Conservation (phyloP, 2,888 invertebrate species). For the Rhagonycha fulva region DNA sequence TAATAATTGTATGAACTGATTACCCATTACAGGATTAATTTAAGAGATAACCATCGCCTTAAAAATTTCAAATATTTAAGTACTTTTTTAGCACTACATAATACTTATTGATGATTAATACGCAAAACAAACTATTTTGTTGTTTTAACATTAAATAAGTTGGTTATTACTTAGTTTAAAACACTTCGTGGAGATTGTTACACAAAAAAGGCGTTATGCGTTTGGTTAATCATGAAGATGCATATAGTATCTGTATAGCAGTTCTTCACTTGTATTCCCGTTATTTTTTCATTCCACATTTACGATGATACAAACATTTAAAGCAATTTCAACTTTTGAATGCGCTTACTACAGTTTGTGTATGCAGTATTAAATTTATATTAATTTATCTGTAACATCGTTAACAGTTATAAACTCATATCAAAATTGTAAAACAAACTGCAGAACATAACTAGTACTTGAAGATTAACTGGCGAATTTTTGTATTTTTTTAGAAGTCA, state of each 20-base stretch:
- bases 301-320: not conserved
- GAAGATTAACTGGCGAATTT: not conserved
- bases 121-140: not conserved
- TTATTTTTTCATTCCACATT: not conserved
- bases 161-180: not conserved
- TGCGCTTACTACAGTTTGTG: not conserved
- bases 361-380: not conserved
- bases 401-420: not conserved
- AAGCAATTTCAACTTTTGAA: not conserved
- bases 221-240: slow-evolving; percentile 6
- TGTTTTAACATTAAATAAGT: not conserved
- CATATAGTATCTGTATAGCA: not conserved
- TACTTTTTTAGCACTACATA: too few relatives aligned
- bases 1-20: not conserved
- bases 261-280: slow-evolving; percentile 5
- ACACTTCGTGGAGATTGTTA: not conserved
- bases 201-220: slow-evolving; percentile 5
- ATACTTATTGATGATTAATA: not conserved
- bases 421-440: not conserved
- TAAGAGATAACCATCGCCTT: not conserved
- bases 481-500: too few relatives aligned
- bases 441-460: not conserved
- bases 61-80: not conserved
- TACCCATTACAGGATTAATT: not conserved
- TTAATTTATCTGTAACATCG: not conserved